Percentiles rank a stretch among this genome's conserved stretches.
phyloP scores from a whole-genome alignment of 30 jellyfish, hydroid and myxozoan genomes.

The Haliclystus octoradiatus region DNA sequence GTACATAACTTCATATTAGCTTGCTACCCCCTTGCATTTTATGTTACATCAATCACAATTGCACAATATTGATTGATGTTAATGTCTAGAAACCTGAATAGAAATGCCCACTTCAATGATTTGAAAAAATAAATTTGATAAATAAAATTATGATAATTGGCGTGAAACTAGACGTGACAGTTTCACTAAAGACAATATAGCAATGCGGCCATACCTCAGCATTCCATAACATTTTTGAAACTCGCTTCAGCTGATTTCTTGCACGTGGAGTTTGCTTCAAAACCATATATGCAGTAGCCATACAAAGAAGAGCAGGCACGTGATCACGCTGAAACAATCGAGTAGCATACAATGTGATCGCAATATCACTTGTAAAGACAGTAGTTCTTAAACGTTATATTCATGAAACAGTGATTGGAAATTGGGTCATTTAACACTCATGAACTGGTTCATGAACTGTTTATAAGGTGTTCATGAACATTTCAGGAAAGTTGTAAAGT shows the following conservation, averaged over 20 bases:
- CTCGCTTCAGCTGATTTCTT: constrained; percentile 82
- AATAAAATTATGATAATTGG: background rate
- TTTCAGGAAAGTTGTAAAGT: too few species aligned
- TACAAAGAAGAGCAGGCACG: constrained; percentile 73
- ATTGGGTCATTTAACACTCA: too few species aligned
- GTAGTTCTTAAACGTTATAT: too few species aligned
- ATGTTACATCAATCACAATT: too few species aligned
- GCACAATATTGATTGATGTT: too few species aligned
- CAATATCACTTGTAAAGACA: too few species aligned
- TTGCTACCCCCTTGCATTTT: too few species aligned
- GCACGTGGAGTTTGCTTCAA: constrained; percentile 94
- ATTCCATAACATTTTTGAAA: constrained; percentile 78
- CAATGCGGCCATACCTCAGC: constrained; percentile 50
- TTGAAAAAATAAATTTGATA: background rate
- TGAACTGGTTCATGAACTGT: too few species aligned
- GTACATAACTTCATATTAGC: too few species aligned
- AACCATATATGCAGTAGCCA: constrained; percentile 90
- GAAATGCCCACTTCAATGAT: background rate
- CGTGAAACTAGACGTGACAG: background rate
- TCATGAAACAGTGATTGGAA: too few species aligned
- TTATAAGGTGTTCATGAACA: too few species aligned
- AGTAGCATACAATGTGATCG: too few species aligned
- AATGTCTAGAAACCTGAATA: background rate
- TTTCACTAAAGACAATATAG: background rate
- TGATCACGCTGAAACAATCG: constrained; percentile 53